Base-by-base conservation (phyloP, 2,113 vertebrate species). In the Brachyistius frenatus region DNA sequence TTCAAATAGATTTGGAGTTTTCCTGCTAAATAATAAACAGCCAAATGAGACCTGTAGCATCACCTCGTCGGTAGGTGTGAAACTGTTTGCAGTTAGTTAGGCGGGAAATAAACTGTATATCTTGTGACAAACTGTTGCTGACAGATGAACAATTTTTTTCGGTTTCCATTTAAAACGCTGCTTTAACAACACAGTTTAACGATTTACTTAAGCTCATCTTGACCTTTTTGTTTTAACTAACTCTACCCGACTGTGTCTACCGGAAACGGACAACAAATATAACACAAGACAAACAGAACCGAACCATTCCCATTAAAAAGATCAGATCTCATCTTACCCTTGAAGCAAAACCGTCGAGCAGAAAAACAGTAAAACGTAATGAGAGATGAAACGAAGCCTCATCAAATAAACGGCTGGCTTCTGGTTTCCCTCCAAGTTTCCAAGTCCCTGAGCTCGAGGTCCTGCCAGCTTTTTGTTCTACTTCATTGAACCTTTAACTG, bases 391-490 rank as follows among this genome's bases (percentile, higher is more conserved):
- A 72, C 0, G 2, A 61, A 82, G 62, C 10, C 47, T 39, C 31
- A n/a, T 66, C 54, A 69, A 35, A 74, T 54, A 55, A 70, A 61
- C 46, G 37, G 46, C 60, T 8, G 58, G 10, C 56, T 49, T 0
- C 53, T 79, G 81, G 46, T 78, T 75, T 32, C 60, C 50, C 15
- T 78, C 84, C 80, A 71, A 66, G 6, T 53, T n/a, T 3, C 8
- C 41, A 15, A 32, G 63, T 71, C 71, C 66, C 61, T 5, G 15
- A 55, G 52, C 50, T 50, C 1, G 1, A 50, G 52, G 7, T 74
- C 41, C 66, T 72, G 80, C 62, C 76, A 50, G 73, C 35, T 30
- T 74, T 63, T 77, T 64, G 49, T 78, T 80, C 57, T 5, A 1
- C 73, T 44, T 54, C 30, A 50, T 1, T 60, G 65, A 81, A 76